Evolutionary conservation across 2,113 vertebrate genomes (phyloP).

Genomic region (Charadrius vociferus): DNA sequence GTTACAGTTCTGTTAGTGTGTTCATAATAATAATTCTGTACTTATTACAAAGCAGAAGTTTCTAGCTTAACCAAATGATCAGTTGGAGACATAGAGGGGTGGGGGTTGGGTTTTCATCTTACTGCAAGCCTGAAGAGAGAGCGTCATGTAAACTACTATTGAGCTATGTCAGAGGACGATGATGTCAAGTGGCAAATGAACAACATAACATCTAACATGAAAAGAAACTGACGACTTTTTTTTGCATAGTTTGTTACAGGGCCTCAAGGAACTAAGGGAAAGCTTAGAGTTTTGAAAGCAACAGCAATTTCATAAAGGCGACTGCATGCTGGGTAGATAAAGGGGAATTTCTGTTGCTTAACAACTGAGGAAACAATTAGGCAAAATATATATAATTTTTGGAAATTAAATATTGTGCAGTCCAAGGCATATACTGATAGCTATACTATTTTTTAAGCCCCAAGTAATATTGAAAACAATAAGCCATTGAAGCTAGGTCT

Average conservation of each 20-base stretch:
- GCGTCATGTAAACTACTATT: not conserved
- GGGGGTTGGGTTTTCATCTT: not conserved
- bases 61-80: not conserved
- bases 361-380: not conserved
- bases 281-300: not conserved
- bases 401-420: not conserved
- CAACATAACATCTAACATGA: not conserved
- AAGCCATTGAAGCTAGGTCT: not conserved
- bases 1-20: not conserved
- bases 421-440: not conserved
- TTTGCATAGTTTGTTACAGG: not conserved
- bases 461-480: not conserved
- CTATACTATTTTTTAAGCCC: not conserved
- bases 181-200: not conserved
- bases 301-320: not conserved
- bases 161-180: not conserved
- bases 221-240: not conserved
- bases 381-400: slow-evolving; percentile 2
- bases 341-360: not conserved
- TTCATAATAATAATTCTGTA: not conserved
- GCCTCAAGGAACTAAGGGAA: not conserved
- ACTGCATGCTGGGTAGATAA: not conserved
- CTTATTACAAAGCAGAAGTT: not conserved
- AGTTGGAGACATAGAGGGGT: not conserved
- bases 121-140: not conserved